Percentiles rank a stretch among this genome's conserved stretches.
Conservation (phyloP, 2,113 vertebrate genomes). For the Sinocyclocheilus anshuiensis region DNA sequence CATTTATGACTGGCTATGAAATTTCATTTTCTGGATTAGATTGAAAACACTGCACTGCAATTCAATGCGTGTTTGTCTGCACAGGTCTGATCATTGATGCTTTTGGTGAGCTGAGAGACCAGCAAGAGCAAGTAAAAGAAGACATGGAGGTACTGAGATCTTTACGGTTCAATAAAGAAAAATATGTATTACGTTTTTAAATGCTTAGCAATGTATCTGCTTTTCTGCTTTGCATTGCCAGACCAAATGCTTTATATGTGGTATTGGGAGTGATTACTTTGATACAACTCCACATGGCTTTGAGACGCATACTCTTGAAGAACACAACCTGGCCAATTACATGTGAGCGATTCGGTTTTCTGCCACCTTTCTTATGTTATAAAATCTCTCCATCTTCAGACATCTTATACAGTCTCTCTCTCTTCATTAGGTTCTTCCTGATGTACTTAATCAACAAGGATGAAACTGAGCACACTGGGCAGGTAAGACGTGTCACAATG, state of each 20-base stretch:
- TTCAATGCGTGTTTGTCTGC: too few relatives aligned
- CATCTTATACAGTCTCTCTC: too few relatives aligned
- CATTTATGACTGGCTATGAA: too few relatives aligned
- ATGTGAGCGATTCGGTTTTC: conserved; percentile 69
- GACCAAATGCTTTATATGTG: conserved; percentile 94
- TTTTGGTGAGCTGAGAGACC: conserved; percentile 18
- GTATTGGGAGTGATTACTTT: conserved; percentile 92
- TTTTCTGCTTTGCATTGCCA: conserved; percentile 54
- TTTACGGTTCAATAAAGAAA: too few relatives aligned
- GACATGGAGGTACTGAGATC: conserved; percentile 51
- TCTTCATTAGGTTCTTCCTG: conserved; percentile 83
- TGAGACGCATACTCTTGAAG: conserved; percentile 86
- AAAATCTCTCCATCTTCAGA: too few relatives aligned
- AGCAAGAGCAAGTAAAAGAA: not conserved
- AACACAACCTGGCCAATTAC: conserved; percentile 90
- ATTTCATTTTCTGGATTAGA: too few relatives aligned
- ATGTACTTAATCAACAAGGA: conserved; percentile 96
- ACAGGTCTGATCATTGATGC: conserved; percentile 56
- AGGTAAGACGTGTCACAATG: conserved; percentile 69
- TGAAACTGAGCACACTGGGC: conserved; percentile 91
- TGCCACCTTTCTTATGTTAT: too few relatives aligned
- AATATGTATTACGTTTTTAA: too few relatives aligned
- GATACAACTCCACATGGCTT: conserved; percentile 90
- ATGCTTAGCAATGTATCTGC: too few relatives aligned
- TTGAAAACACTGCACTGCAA: too few relatives aligned